phyloP scores from a whole-genome alignment of 2,113 vertebrate genomes.

The human (Homo sapiens) region GRCh38 chrX:107541001-107541500 shows the following conservation, averaged over 20 bases:
- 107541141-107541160: not conserved
- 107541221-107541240: not conserved
- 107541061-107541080: slow-evolving; percentile 29
- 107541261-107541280: not conserved
- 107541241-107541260: not conserved
- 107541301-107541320: not conserved
- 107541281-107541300: slow-evolving; percentile 6
- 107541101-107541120: not conserved
- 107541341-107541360: slow-evolving; percentile 53
- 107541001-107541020: not conserved
- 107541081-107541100: not conserved
- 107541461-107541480: slow-evolving; percentile 53
- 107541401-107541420: slow-evolving; percentile 35
- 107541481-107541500: slow-evolving; percentile 69
- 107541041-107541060: not conserved
- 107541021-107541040: not conserved
- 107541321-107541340: slow-evolving; percentile 42
- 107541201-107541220: slow-evolving; percentile 20
- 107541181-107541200: not conserved
- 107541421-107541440: slow-evolving; percentile 48
- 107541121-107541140: not conserved
- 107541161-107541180: not conserved
- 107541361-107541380: slow-evolving; percentile 33
- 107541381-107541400: slow-evolving; percentile 65
- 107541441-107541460: slow-evolving; percentile 57